Conservation (phyloP, 2,888 invertebrate genomes). For the Thera obeliscata region DNA sequence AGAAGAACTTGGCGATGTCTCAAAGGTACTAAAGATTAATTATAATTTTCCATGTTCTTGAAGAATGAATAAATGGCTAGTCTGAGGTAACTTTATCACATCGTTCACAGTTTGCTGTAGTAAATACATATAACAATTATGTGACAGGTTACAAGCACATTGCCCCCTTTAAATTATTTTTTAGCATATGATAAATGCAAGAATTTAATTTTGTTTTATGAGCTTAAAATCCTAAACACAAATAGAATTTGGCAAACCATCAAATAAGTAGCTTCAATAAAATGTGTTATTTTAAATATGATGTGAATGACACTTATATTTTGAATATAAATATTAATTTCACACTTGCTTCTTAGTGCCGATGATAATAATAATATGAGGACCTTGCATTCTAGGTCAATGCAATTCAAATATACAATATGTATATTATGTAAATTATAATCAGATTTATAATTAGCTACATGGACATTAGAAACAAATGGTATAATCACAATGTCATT, state of each 20-base stretch:
- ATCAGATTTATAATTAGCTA: neutral
- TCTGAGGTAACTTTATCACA: too few species aligned
- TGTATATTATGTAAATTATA: neutral
- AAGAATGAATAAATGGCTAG: too few species aligned
- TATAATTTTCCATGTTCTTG: too few species aligned
- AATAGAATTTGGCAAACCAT: slow-evolving; percentile 43
- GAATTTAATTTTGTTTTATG: neutral
- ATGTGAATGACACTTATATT: slow-evolving; percentile 25
- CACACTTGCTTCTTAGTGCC: slow-evolving; percentile 12
- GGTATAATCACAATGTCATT: too few species aligned
- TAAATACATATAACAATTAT: too few species aligned
- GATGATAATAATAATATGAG: neutral
- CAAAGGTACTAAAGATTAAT: too few species aligned
- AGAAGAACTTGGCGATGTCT: too few species aligned
- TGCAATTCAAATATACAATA: slow-evolving; percentile 2
- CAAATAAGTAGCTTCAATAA: slow-evolving; percentile 41
- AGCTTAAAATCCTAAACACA: slow-evolving; percentile 24
- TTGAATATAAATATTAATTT: slow-evolving; percentile 19
- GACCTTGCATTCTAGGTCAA: slow-evolving; percentile 22
- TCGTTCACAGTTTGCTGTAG: too few species aligned
- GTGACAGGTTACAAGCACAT: neutral
- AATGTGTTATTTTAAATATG: slow-evolving; percentile 32
- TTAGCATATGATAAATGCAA: neutral
- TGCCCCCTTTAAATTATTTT: neutral
- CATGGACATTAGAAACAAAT: neutral